phyloP scores from a whole-genome alignment of 2,797 vertebrate genomes.

The Aeoliscus strigatus region DNA sequence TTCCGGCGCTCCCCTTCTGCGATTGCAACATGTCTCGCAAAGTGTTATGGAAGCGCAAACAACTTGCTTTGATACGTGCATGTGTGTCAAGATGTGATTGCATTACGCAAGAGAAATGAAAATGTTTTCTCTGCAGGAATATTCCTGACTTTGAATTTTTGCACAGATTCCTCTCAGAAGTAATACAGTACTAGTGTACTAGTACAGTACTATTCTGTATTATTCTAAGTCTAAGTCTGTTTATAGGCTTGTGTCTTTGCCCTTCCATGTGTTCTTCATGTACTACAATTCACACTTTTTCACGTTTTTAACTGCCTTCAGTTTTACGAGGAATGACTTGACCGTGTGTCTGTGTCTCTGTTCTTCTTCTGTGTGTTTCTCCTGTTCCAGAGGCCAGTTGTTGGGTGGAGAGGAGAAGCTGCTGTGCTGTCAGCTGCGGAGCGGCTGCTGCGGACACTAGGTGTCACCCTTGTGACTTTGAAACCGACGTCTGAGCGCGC shows the following conservation, averaged over 20 bases:
- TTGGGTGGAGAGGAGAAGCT: slow-evolving; percentile 12
- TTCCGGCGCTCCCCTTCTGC: slow-evolving; percentile 26
- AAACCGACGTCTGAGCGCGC: slow-evolving; percentile 51
- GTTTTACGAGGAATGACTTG: slow-evolving; percentile 47
- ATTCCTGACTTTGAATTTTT: slow-evolving; percentile 5
- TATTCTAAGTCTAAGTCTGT: too few relatives aligned
- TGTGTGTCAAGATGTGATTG: slow-evolving; percentile 41
- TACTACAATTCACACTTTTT: slow-evolving; percentile 37
- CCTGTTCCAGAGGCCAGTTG: background rate
- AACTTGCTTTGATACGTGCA: slow-evolving; percentile 41
- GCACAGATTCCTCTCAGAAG: background rate
- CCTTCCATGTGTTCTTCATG: slow-evolving; percentile 27
- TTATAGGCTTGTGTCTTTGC: too few relatives aligned
- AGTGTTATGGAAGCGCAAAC: slow-evolving; percentile 45
- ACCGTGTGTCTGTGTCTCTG: slow-evolving; percentile 34
- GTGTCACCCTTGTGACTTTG: slow-evolving; percentile 82
- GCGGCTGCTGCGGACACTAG: slow-evolving; percentile 68
- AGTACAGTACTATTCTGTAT: too few relatives aligned
- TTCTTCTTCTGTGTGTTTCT: slow-evolving; percentile 30
- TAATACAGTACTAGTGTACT: background rate
- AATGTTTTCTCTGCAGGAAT: slow-evolving; percentile 3
- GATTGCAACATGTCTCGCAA: slow-evolving; percentile 38
- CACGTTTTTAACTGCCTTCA: slow-evolving; percentile 47
- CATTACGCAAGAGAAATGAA: slow-evolving; percentile 13
- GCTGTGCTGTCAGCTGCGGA: slow-evolving; percentile 19